A percentile compares a stretch with the other conserved stretches of the same genome.
Evolutionary conservation across 1,140 invertebrate genomes (phyloP).

Genomic region (Drosophila pseudoananassae): DNA sequence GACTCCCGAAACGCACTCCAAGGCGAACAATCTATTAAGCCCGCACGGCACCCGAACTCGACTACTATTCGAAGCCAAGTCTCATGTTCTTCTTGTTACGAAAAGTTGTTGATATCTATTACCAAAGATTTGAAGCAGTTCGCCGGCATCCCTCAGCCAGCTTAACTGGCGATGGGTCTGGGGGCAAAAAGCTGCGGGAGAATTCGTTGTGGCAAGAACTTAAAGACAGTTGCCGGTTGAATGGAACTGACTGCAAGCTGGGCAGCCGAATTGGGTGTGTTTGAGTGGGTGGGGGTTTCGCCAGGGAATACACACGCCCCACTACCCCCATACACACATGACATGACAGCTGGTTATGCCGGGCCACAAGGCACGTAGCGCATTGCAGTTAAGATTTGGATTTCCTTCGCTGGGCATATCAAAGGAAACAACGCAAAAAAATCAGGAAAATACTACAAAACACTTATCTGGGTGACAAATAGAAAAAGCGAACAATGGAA

Average conservation of each 20-base stretch:
- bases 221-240: constrained; percentile 78
- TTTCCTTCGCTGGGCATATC: constrained; percentile 66
- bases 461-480: constrained; percentile 81
- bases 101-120: constrained; percentile 80
- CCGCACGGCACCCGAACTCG: constrained; percentile 29
- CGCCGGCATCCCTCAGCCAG: constrained; percentile 59
- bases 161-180: constrained; percentile 45
- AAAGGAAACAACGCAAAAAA: constrained; percentile 53
- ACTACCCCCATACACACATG: constrained; percentile 43
- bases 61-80: constrained; percentile 4
- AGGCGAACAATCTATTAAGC: constrained; percentile 65
- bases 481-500: constrained; percentile 56
- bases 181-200: constrained; percentile 1
- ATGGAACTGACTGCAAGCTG: constrained; percentile 53
- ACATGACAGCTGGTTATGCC: constrained; percentile 72
- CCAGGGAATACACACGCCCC: constrained; percentile 4
- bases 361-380: constrained; percentile 73
- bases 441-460: constrained; percentile 78
- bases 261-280: constrained; percentile 21
- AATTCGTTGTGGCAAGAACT: constrained; percentile 31
- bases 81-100: constrained; percentile 49
- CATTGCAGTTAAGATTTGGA: constrained; percentile 80
- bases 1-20: constrained; percentile 28
- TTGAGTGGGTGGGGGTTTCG: neutral
- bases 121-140: constrained; percentile 76